phyloP scores from a whole-genome alignment of 2,113 vertebrate genomes.

The Muntiacus reevesi region DNA sequence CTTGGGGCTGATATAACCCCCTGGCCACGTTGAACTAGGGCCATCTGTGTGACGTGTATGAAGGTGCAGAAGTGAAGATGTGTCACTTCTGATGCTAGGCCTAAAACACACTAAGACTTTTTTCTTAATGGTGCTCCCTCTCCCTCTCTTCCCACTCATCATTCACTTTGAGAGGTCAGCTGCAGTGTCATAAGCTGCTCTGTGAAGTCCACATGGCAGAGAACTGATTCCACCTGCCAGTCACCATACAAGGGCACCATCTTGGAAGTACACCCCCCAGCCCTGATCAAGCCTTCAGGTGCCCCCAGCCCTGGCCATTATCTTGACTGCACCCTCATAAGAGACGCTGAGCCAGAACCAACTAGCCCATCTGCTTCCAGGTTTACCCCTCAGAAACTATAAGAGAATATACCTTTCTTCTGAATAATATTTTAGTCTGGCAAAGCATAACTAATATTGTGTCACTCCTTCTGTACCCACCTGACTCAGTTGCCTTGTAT shows the following conservation, averaged over 20 bases:
- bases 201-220: accelerated
- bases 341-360: background rate
- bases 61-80: background rate
- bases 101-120: background rate
- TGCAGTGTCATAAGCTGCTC: background rate
- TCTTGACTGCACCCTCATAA: background rate
- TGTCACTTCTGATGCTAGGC: background rate
- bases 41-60: accelerated
- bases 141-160: background rate
- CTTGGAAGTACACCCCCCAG: background rate
- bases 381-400: background rate
- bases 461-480: accelerated
- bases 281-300: background rate
- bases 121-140: background rate
- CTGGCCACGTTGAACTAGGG: background rate
- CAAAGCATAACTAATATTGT: accelerated
- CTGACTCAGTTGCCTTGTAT: accelerated
- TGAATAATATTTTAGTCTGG: background rate
- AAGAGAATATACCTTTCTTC: too few species aligned
- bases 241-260: background rate
- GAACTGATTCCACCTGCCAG: background rate
- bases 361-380: background rate
- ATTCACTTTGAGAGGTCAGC: background rate
- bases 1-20: background rate
- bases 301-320: background rate